Evolutionary conservation across 1,140 invertebrate genomes (phyloP), one percentile per base, ranked within the genome.

Genomic region (Bicyclus anynana): DNA sequence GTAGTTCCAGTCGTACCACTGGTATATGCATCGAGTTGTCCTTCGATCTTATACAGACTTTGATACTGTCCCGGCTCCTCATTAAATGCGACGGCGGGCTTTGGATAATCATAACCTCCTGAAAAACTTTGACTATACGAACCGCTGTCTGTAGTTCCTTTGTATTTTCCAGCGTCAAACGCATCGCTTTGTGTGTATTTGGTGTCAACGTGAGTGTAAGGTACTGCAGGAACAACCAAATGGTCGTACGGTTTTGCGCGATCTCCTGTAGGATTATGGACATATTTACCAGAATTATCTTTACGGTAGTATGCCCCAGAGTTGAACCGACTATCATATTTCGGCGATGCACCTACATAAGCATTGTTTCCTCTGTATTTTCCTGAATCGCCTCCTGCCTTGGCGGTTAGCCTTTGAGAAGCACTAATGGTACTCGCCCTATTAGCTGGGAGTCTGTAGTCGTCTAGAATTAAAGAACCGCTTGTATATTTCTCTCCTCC

Each of bases 241-340:
- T 87, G 84, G 48, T 65, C 69, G 48, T 87, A 87, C 20, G 82
- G 82, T 20, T 75, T 70, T 12, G 80, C 84, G 33, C 84, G 80
- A 42, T 83, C 81, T 20, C 89, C 89, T 12, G 80, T 77, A 44
- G 84, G 78, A 53, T 89, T 88, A 59, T 86, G 79, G 7, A 78
- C 69, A 53, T 87, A 87, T 0, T 68, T 68, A 7, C 84, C 84
- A 33, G 79, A 74, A 16, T 79, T 72, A 20, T 86, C 76, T 27
- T 66, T 64, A 13, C 42, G 50, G 26, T 68, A 67, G 10, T 42
- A 40, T 3, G 29, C 29, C 26, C 50, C 61, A n/a, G 44, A 42
- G 44, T 50, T 59, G 12, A 56, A 53, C 26, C 48, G 44, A 35
- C 47, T 50, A 37, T 57, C 16, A 18, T 53, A 62, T 9, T 40